Conservation (phyloP, 1,140 invertebrate genomes). For the Apis dorsata region DNA sequence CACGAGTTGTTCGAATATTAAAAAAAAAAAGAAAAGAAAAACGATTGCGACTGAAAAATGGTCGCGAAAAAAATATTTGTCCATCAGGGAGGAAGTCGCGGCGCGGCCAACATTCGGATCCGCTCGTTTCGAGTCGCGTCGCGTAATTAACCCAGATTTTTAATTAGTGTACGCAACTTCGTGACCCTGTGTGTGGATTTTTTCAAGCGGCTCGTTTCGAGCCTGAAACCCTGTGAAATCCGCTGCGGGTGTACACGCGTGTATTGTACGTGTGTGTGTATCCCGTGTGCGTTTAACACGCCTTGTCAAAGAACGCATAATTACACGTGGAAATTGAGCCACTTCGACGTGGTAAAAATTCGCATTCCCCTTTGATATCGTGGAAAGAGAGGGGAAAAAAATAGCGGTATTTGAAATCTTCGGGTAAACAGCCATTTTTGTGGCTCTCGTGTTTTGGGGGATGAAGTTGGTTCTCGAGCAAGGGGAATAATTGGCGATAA, state of each 20-base stretch:
- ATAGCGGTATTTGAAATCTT: neutral
- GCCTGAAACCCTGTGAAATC: neutral
- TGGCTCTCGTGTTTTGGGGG: no score
- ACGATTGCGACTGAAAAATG: no score
- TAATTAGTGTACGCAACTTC: slow-evolving; percentile 48
- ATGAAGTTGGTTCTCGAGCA: no score
- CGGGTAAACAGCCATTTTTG: neutral
- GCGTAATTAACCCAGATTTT: slow-evolving; percentile 51
- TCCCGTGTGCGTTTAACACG: neutral
- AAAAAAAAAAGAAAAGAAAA: no score
- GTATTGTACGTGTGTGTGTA: neutral
- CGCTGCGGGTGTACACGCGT: no score
- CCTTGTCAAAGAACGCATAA: neutral
- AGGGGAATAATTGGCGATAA: no score
- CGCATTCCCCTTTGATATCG: no score
- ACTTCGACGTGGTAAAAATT: neutral
- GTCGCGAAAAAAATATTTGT: no score
- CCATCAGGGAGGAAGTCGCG: neutral
- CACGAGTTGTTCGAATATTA: no score
- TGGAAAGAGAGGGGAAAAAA: no score
- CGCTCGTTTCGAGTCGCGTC: slow-evolving; percentile 1
- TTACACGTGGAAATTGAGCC: neutral
- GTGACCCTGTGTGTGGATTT: slow-evolving; percentile 28
- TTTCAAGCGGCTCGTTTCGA: slow-evolving; percentile 18
- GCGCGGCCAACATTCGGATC: slow-evolving; percentile 9